These are phyloP conservation scores for Apogon hyalosoma DNA, from an alignment of 2,797 vertebrate genomes.

Conservation along the genomic window DNA sequence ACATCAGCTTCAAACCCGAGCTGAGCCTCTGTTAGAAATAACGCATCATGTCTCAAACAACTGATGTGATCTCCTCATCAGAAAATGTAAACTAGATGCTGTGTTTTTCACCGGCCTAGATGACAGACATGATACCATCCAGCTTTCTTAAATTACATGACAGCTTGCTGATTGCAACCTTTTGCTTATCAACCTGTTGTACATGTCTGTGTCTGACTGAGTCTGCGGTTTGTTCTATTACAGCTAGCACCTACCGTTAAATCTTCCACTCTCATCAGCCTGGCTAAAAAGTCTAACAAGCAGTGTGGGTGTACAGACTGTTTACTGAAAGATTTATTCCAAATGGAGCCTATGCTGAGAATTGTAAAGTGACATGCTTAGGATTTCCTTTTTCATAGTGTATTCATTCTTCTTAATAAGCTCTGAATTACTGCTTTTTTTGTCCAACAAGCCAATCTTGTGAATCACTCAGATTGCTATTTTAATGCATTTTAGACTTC, in stretches of 20 bases:
- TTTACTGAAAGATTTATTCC: constrained; percentile 34
- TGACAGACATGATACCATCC: constrained; percentile 24
- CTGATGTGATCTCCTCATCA: background rate
- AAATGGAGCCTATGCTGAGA: constrained; percentile 6
- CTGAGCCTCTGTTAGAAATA: background rate
- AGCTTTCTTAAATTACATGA: constrained; percentile 36
- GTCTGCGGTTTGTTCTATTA: constrained; percentile 36
- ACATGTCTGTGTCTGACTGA: constrained; percentile 37
- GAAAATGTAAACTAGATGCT: constrained; percentile 6
- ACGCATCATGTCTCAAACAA: background rate
- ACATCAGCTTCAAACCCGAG: background rate
- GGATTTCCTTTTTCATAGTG: background rate
- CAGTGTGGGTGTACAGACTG: constrained; percentile 16
- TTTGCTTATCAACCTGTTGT: constrained; percentile 58
- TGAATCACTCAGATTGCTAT: constrained; percentile 8
- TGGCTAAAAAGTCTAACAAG: constrained; percentile 47
- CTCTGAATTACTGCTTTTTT: constrained; percentile 18
- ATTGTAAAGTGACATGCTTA: constrained; percentile 7
- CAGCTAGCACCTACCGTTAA: constrained; percentile 35
- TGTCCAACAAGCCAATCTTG: constrained; percentile 9
- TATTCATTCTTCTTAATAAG: constrained; percentile 16
- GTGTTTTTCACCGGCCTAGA: background rate
- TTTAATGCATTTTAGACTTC: constrained; percentile 8
- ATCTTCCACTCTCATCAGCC: constrained; percentile 60
- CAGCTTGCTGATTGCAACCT: constrained; percentile 65